A percentile compares a stretch with the other conserved stretches of the same genome.
Evolutionary conservation across 2,797 vertebrate species (phyloP).

Genomic region (Sebastes trivittatus): DNA sequence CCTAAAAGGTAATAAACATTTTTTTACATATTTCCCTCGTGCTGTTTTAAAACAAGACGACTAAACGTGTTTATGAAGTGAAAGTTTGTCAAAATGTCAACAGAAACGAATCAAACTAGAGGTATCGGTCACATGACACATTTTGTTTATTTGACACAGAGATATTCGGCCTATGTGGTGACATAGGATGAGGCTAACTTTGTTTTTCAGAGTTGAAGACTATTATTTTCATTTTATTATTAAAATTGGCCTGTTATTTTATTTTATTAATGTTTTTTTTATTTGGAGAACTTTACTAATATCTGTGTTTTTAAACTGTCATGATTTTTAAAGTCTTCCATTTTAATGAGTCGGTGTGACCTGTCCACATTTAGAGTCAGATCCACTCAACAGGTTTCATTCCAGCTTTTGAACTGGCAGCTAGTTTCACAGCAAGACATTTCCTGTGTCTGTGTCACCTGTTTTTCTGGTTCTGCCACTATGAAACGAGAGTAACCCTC

Average conservation of each 20-base stretch:
- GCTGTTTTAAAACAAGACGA: not conserved
- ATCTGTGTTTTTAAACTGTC: not conserved
- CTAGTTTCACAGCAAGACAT: constrained; percentile 61
- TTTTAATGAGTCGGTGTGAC: not conserved
- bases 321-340: not conserved
- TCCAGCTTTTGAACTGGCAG: constrained; percentile 19
- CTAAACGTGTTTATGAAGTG: fast-evolving
- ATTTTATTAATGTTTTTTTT: not conserved
- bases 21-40: not conserved
- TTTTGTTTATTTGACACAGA: constrained; percentile 23
- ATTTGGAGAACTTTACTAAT: not conserved
- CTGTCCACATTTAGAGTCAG: not conserved
- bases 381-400: constrained; percentile 28
- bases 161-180: not conserved
- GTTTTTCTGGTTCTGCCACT: constrained; percentile 79
- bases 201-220: not conserved
- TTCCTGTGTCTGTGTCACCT: constrained; percentile 69
- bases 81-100: not conserved
- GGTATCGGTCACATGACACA: constrained; percentile 72
- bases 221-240: not conserved
- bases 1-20: constrained; percentile 59
- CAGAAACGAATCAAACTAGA: not conserved
- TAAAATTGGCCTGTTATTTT: not conserved
- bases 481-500: constrained; percentile 42
- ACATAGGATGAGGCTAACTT: not conserved